Percentiles rank a stretch among this genome's conserved stretches.
phyloP scores from a whole-genome alignment of 2,797 vertebrate genomes.

The Hemitrygon akajei region DNA sequence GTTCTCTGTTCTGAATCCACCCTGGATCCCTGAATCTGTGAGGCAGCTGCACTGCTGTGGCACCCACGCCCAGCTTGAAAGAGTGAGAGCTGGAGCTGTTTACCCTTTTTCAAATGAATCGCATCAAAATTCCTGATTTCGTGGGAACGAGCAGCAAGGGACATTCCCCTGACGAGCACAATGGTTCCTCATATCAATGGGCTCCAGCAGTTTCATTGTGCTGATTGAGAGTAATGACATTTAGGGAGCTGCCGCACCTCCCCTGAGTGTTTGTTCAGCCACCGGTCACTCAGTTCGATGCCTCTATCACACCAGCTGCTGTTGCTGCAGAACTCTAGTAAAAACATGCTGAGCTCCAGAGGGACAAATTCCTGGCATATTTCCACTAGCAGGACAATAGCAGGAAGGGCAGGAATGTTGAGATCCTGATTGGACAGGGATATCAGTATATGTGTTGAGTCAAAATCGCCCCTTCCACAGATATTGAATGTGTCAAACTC shows the following conservation, averaged over 20 bases:
- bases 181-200: neutral
- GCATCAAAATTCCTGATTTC: neutral
- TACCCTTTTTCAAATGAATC: neutral
- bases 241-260: neutral
- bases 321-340: neutral
- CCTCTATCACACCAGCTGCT: neutral
- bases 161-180: neutral
- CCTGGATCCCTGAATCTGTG: too few species aligned
- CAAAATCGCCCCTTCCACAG: constrained; percentile 43
- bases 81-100: too few species aligned
- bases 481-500: neutral
- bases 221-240: neutral
- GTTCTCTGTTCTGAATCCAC: too few species aligned
- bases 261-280: neutral
- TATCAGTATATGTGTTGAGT: constrained; percentile 44
- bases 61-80: too few species aligned
- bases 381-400: constrained; percentile 51
- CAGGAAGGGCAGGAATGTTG: constrained; percentile 54
- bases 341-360: neutral
- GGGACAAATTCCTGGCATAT: constrained; percentile 48
- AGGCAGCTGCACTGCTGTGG: too few species aligned
- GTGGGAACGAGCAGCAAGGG: neutral
- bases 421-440: neutral
- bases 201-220: neutral
- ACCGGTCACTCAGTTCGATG: neutral